phyloP scores from a whole-genome alignment of 2,888 invertebrate species.

The Bursaphelenchus okinawaensis region DNA sequence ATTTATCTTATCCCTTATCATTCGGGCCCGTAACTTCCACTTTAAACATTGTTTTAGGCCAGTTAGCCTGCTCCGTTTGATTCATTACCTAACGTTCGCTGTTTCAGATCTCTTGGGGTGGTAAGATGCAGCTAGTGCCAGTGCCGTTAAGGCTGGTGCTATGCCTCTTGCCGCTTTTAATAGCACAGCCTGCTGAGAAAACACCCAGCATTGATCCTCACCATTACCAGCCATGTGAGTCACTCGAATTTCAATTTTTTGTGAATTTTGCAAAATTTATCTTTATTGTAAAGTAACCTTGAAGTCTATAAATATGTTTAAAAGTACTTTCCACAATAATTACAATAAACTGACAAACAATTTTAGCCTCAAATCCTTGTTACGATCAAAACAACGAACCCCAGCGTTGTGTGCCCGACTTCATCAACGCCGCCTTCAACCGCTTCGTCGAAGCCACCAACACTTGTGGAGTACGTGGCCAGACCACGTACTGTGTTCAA shows the following conservation, averaged over 20 bases:
- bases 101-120: neutral
- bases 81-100: neutral
- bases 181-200: constrained; percentile 46
- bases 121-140: neutral
- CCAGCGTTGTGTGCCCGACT: constrained; percentile 77
- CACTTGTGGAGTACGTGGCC: constrained; percentile 78
- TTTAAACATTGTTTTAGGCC: neutral
- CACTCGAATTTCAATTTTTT: neutral
- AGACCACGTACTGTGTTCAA: constrained; percentile 72
- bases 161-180: neutral
- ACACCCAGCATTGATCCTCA: constrained; percentile 51
- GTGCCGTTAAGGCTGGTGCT: neutral
- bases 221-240: constrained; percentile 45
- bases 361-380: constrained; percentile 32
- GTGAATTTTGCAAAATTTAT: no score
- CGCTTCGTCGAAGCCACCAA: constrained; percentile 85
- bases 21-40: neutral
- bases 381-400: constrained; percentile 41
- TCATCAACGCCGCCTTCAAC: constrained; percentile 90
- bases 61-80: neutral
- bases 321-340: no score
- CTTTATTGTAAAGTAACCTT: no score
- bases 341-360: constrained; percentile 1
- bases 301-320: no score
- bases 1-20: neutral